These are phyloP conservation scores for Hyperoplus immaculatus DNA, from an alignment of 2,797 vertebrate species.

Conservation along the genomic window DNA sequence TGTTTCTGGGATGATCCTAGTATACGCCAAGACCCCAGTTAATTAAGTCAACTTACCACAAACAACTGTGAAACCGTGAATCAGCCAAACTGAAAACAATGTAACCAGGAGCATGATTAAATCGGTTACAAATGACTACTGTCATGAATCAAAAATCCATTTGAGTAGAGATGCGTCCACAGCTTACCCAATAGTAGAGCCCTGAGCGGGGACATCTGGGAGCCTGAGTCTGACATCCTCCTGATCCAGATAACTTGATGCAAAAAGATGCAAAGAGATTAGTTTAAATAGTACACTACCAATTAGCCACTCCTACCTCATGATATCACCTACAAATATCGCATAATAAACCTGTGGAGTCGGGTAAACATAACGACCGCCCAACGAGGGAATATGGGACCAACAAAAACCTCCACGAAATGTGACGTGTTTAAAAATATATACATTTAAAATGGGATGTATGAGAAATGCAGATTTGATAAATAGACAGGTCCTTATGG, in stretches of 20 bases:
- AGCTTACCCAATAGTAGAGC: background rate
- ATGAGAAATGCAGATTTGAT: too few species aligned
- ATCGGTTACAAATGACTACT: background rate
- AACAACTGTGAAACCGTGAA: background rate
- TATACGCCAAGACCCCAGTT: background rate
- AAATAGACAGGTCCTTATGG: too few species aligned
- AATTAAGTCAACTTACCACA: slow-evolving; percentile 30
- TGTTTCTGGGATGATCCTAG: background rate
- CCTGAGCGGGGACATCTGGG: background rate
- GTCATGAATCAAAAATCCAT: background rate
- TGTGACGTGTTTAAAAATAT: too few species aligned
- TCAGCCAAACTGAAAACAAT: slow-evolving; percentile 15
- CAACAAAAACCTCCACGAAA: too few species aligned
- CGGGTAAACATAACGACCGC: background rate
- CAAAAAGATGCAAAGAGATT: background rate
- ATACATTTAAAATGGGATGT: too few species aligned
- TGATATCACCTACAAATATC: slow-evolving; percentile 1
- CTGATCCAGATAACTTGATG: too few species aligned
- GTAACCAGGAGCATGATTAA: background rate
- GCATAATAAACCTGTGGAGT: background rate
- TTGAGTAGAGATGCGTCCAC: background rate
- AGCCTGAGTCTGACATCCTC: background rate
- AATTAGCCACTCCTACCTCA: slow-evolving; percentile 15
- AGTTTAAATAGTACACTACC: background rate
- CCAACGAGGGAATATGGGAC: too few species aligned